Percentiles rank a stretch among this genome's conserved stretches.
phyloP scores from a whole-genome alignment of 2,888 invertebrate species.

The Mesochorus sp. region DNA sequence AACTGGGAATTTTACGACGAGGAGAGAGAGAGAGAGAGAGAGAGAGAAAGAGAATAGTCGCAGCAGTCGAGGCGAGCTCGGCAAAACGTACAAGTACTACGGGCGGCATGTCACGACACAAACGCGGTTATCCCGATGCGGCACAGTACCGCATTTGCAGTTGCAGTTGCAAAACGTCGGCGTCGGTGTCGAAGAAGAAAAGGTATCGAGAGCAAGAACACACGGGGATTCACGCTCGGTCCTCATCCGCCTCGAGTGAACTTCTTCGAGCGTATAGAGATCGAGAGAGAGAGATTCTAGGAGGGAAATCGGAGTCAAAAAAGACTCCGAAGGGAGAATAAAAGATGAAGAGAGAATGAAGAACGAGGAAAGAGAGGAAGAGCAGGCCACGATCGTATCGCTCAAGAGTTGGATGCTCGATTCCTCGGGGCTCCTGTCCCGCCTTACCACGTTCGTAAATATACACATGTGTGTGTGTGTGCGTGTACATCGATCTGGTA shows the following conservation, averaged over 20 bases:
- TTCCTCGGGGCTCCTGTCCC: constrained; percentile 52
- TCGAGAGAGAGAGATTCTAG: constrained; percentile 43
- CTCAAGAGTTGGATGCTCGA: constrained; percentile 43
- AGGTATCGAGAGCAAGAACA: constrained; percentile 32
- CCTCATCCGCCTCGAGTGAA: constrained; percentile 42
- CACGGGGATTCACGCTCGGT: constrained; percentile 39
- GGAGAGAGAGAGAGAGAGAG: neutral
- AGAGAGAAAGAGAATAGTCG: neutral
- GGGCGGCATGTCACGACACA: constrained; percentile 47
- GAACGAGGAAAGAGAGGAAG: constrained; percentile 21
- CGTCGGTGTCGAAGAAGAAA: constrained; percentile 44
- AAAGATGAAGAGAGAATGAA: constrained; percentile 37
- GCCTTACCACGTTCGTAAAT: constrained; percentile 43
- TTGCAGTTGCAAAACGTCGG: constrained; percentile 44
- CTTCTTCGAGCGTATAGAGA: constrained; percentile 18
- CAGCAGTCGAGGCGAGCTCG: constrained; percentile 4
- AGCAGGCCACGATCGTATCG: constrained; percentile 52
- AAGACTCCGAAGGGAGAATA: constrained; percentile 32
- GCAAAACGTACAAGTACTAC: constrained; percentile 32
- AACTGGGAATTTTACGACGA: constrained; percentile 50
- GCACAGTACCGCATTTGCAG: constrained; percentile 33
- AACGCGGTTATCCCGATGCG: constrained; percentile 29
- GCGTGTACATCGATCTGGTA: constrained; percentile 37
- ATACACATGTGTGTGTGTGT: constrained; percentile 13
- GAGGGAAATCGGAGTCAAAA: constrained; percentile 37